Conservation (phyloP, 2,113 vertebrate genomes). For the Neodontobutis hainanensis region DNA sequence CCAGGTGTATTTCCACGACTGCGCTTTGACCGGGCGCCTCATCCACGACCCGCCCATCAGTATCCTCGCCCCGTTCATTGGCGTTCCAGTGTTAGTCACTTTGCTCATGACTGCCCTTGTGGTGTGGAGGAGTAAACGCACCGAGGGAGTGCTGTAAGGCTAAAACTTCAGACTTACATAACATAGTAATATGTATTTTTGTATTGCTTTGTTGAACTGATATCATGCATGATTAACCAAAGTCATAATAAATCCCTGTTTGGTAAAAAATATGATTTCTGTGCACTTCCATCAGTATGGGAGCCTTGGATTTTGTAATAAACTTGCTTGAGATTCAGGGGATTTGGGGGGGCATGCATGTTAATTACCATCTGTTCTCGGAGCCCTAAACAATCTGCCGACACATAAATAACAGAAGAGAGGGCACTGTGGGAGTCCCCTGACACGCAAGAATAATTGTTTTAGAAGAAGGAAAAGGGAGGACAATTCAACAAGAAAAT, state of each 20-base stretch:
- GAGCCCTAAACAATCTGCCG: slow-evolving; percentile 34
- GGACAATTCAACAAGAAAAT: background rate
- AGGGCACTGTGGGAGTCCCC: background rate
- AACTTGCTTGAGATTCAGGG: slow-evolving; percentile 23
- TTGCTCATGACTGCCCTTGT: slow-evolving; percentile 86
- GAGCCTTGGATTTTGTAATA: slow-evolving; percentile 13
- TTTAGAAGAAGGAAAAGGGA: background rate
- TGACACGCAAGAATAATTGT: slow-evolving; percentile 2
- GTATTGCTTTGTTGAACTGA: background rate
- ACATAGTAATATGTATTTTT: background rate
- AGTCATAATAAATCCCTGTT: slow-evolving; percentile 16
- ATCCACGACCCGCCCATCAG: slow-evolving; percentile 81
- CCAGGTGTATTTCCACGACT: slow-evolving; percentile 83
- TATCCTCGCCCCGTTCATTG: slow-evolving; percentile 86
- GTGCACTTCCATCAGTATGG: background rate
- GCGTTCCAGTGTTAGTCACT: slow-evolving; percentile 83
- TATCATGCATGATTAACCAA: background rate
- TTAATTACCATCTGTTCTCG: slow-evolving; percentile 48
- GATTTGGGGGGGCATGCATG: slow-evolving; percentile 28
- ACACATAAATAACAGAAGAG: slow-evolving; percentile 29
- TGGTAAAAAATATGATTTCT: slow-evolving; percentile 10
- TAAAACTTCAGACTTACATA: slow-evolving; percentile 3
- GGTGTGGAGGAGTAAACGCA: slow-evolving; percentile 88
- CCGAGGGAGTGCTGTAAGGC: slow-evolving; percentile 80
- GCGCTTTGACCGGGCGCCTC: slow-evolving; percentile 81